phyloP scores from a whole-genome alignment of 2,113 vertebrate species.

The Chitala chitala region DNA sequence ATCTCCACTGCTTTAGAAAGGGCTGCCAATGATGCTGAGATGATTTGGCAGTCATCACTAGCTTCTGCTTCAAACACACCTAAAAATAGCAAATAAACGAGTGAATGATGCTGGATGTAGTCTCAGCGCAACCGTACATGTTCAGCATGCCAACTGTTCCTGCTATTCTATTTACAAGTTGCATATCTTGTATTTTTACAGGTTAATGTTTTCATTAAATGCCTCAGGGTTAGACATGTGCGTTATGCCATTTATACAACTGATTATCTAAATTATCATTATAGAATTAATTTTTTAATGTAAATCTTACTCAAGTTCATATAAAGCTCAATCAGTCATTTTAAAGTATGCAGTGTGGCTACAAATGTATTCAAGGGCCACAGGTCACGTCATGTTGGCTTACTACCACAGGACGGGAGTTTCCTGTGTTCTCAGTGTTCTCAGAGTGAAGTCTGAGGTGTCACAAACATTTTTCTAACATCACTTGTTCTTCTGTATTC shows the following conservation, averaged over 20 bases:
- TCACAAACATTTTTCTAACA: too few relatives aligned
- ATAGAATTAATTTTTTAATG: too few relatives aligned
- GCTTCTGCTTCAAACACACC: neutral
- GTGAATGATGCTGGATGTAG: neutral
- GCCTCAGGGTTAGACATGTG: neutral
- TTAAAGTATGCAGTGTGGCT: too few relatives aligned
- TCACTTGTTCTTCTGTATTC: too few relatives aligned
- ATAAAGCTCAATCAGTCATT: too few relatives aligned
- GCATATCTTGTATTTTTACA: neutral
- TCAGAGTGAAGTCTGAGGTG: too few relatives aligned
- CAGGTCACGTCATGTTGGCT: too few relatives aligned
- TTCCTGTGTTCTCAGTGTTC: too few relatives aligned
- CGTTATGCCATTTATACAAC: neutral
- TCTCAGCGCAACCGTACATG: neutral
- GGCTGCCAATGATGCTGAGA: neutral
- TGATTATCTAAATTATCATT: too few relatives aligned
- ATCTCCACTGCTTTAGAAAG: constrained; percentile 11
- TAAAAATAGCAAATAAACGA: neutral
- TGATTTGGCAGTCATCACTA: neutral
- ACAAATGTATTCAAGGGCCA: too few relatives aligned
- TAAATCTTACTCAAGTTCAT: too few relatives aligned
- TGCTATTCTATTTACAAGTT: neutral
- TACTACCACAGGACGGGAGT: too few relatives aligned
- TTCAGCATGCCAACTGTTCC: neutral
- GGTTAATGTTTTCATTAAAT: neutral